These are phyloP conservation scores for Eunapius fragilis DNA, from an alignment of 37 sponge, comb jelly and placozoan species.

Conservation along the genomic window DNA sequence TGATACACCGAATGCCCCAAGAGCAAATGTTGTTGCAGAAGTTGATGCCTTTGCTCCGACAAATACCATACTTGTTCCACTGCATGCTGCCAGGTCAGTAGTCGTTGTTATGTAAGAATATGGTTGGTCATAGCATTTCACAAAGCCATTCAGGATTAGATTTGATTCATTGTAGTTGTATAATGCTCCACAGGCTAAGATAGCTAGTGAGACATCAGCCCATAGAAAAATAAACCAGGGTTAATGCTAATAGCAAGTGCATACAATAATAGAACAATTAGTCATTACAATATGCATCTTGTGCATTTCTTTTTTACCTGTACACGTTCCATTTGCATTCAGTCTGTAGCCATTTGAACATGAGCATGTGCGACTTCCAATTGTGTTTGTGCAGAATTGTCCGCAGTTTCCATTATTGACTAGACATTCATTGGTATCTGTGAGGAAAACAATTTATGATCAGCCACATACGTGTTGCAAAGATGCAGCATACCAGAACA, in stretches of 20 bases:
- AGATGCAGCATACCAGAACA: not conserved
- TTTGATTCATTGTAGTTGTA: not conserved
- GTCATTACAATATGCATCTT: not conserved
- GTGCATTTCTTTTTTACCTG: not conserved
- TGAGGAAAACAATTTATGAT: too few relatives aligned
- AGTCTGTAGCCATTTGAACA: conserved; percentile 14
- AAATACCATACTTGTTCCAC: not conserved
- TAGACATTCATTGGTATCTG: conserved; percentile 19
- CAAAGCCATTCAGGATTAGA: not conserved
- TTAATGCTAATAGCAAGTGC: too few relatives aligned
- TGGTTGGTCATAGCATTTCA: not conserved
- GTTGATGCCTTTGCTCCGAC: not conserved
- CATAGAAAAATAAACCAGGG: too few relatives aligned
- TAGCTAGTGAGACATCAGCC: too few relatives aligned
- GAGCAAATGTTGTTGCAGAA: not conserved
- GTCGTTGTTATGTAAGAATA: not conserved
- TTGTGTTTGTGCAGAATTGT: conserved; percentile 27
- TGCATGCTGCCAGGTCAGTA: not conserved
- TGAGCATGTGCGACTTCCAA: conserved; percentile 13
- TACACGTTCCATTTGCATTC: not conserved
- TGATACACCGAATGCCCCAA: not conserved
- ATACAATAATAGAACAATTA: not conserved
- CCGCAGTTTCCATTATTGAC: conserved; percentile 47
- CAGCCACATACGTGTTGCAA: too few relatives aligned
- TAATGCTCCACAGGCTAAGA: not conserved